phyloP scores from a whole-genome alignment of 2,797 vertebrate genomes.

The Eurystomus glaucurus region DNA sequence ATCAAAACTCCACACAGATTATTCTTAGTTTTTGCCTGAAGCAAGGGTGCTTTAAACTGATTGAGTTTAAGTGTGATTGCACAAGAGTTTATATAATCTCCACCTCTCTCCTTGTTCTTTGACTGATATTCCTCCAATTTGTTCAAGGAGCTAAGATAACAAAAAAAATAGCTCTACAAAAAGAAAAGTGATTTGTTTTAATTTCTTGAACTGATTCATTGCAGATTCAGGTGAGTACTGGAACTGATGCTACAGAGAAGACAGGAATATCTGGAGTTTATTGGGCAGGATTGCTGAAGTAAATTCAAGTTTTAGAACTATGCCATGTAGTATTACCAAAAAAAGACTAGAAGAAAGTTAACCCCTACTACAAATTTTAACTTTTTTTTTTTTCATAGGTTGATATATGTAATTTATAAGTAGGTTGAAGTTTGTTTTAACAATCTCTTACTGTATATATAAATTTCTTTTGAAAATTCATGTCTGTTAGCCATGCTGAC shows the following conservation, averaged over 20 bases:
- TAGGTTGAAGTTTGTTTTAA: neutral
- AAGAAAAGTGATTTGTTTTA: neutral
- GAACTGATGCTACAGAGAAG: neutral
- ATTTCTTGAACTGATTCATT: neutral
- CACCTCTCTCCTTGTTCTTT: neutral
- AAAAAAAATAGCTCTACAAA: neutral
- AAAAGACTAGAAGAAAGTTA: neutral
- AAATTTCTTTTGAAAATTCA: neutral
- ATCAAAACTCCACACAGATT: neutral
- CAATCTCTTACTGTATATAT: accelerated
- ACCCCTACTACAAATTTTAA: neutral
- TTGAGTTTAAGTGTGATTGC: neutral
- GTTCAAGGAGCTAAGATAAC: neutral
- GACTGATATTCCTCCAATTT: neutral
- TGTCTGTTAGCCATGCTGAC: neutral
- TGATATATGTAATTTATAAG: neutral
- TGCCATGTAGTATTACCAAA: neutral
- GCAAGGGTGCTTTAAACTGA: neutral
- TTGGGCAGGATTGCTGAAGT: neutral
- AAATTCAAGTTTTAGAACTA: neutral
- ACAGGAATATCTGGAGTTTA: neutral
- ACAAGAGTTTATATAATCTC: neutral
- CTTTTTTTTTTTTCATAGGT: neutral
- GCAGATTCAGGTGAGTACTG: neutral
- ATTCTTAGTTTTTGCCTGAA: neutral